These are phyloP conservation scores for Acanthosepion esculentum DNA, from an alignment of 2,888 invertebrate genomes.

Conservation along the genomic window DNA sequence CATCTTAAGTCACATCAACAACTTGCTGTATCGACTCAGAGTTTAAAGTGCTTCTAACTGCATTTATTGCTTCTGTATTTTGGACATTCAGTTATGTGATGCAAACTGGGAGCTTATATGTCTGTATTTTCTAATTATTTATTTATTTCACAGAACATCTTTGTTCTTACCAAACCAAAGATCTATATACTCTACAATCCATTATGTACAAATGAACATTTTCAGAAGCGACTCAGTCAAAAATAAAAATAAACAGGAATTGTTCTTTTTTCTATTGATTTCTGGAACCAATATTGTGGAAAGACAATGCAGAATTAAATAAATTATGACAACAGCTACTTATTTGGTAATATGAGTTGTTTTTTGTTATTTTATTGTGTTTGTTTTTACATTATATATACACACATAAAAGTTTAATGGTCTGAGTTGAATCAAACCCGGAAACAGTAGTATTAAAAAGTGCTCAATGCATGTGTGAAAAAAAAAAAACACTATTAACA, in stretches of 20 bases:
- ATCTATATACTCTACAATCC: background rate
- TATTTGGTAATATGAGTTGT: no score
- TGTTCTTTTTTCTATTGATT: background rate
- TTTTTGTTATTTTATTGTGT: no score
- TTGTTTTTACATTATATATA: no score
- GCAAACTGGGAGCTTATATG: background rate
- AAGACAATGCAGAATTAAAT: no score
- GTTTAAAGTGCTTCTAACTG: background rate
- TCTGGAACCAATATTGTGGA: no score
- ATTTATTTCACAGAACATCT: conserved; percentile 37
- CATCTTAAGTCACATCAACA: background rate
- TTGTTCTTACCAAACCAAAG: conserved; percentile 4
- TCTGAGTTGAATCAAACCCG: no score
- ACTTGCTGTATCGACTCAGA: background rate
- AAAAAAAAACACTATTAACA: no score
- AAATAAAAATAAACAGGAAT: background rate
- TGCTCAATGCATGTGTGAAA: no score
- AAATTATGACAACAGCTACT: no score
- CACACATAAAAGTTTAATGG: no score
- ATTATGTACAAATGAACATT: background rate
- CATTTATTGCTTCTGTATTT: conserved; percentile 1
- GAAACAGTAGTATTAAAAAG: no score
- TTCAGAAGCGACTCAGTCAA: background rate
- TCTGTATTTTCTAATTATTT: background rate
- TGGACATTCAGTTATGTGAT: background rate